Evolutionary conservation across 1,140 invertebrate species (phyloP), one percentile per base, ranked within the genome.

Genomic region (Pseudoatta argentina): DNA sequence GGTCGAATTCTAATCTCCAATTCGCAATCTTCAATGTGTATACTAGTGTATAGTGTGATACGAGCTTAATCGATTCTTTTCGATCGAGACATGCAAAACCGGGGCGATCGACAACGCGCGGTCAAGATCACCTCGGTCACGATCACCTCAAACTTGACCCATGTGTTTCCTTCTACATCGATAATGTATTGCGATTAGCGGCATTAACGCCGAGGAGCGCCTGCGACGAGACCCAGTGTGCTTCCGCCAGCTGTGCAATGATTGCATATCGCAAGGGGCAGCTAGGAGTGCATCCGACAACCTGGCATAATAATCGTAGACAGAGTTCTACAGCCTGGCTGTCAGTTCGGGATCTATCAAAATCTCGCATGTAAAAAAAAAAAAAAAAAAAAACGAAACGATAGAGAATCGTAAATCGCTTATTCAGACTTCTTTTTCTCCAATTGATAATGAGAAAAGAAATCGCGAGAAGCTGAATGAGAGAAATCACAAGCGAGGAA

Each of bases 221-320:
- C 39, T 75, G 79, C 55, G 6, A 34, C 12, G 39, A 34, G 39
- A 18, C 14, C 14, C 18, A n/a, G 3, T 16, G 39, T 16, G 16
- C 12, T 75, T 83, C 24, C 39, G 14, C 14, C 24, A 63, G 55
- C n/a, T 18, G 55, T 18, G 55, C 18, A 16, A 5, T 21, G 53
- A 34, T 75, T 83, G 79, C 79, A 83, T 83, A 83, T 83, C 71
- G 59, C 16, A 51, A 75, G 79, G 55, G 79, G 55, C 79, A 48
- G 8, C 21, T 69, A 12, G 0, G 53, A 30, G n/a, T 16, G 61
- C 39, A 78, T 30, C 21, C 10, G 18, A 77, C 16, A 61, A 24
- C 27, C 24, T 63, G 21, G 5, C 16, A 21, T n/a, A 57, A 44
- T 77, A 10, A 44, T 44, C 3, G n/a, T 1, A 5, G 6, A 34